Percentiles rank a stretch among this genome's conserved stretches.
These are phyloP conservation scores for Trachymyrmex septentrionalis DNA, from an alignment of 1,140 invertebrate species.

Conservation along the genomic window DNA sequence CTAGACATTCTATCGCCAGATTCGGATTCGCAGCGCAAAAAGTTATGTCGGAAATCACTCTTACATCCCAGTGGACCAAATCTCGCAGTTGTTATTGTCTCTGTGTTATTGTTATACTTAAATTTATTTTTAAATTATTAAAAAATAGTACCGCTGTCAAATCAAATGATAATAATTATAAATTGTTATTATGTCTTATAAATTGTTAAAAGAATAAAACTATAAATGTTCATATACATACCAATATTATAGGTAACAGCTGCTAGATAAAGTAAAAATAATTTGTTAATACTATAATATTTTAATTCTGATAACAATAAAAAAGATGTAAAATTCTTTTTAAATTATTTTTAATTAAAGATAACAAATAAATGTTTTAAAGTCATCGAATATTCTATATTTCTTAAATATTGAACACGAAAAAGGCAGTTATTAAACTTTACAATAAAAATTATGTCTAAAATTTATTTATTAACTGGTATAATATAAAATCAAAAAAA, in stretches of 20 bases:
- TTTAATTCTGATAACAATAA: neutral
- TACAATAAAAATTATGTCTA: slow-evolving; percentile 21
- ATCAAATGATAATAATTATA: slow-evolving; percentile 15
- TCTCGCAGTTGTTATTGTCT: too few relatives aligned
- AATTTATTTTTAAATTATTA: slow-evolving; percentile 2
- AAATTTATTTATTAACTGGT: neutral
- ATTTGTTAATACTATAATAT: neutral
- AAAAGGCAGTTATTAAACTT: neutral
- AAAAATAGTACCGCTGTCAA: too few relatives aligned
- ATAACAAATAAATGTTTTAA: slow-evolving; percentile 1
- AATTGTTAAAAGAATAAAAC: neutral
- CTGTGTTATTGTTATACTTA: too few relatives aligned
- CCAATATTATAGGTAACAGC: neutral
- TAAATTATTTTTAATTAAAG: neutral
- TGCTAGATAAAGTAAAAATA: neutral
- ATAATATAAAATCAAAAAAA: neutral
- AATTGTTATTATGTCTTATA: neutral
- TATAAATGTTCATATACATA: neutral
- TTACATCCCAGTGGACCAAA: too few relatives aligned
- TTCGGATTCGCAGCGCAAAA: too few relatives aligned
- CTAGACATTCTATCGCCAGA: too few relatives aligned
- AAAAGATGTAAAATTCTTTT: neutral
- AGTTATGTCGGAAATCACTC: too few relatives aligned
- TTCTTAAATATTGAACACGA: neutral
- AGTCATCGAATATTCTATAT: neutral